These are phyloP conservation scores for Anabacerthia variegaticeps DNA, from an alignment of 2,797 vertebrate species.

Conservation along the genomic window DNA sequence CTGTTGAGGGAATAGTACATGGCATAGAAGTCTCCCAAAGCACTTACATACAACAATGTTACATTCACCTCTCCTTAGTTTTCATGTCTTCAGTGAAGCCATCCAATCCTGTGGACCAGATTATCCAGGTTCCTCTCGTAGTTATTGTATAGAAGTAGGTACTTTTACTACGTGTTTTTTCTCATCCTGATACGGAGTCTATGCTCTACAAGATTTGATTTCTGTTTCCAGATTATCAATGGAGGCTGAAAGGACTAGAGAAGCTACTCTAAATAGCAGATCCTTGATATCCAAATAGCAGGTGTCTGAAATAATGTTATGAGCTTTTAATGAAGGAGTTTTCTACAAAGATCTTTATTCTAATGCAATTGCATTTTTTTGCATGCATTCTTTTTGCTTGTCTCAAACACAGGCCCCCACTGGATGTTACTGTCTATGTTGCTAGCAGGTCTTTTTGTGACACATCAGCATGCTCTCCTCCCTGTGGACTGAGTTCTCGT, in stretches of 20 bases:
- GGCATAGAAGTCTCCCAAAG: not conserved
- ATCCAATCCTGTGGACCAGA: not conserved
- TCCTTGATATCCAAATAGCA: not conserved
- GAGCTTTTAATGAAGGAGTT: not conserved
- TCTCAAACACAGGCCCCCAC: accelerated
- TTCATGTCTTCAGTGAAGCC: not conserved
- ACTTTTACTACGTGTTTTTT: not conserved
- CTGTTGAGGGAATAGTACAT: not conserved
- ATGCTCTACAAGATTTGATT: not conserved
- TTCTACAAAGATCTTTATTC: not conserved
- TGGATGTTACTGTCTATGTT: accelerated
- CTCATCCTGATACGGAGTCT: not conserved
- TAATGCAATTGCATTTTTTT: not conserved
- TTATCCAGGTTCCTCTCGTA: not conserved
- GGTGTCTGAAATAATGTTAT: not conserved
- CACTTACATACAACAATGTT: not conserved
- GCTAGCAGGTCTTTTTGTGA: not conserved
- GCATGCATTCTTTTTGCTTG: not conserved
- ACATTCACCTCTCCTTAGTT: not conserved
- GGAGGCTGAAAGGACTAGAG: not conserved
- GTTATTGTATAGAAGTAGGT: not conserved
- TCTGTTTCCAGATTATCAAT: not conserved
- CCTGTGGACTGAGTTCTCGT: not conserved
- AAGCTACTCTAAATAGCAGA: not conserved
- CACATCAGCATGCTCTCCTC: not conserved